Base-by-base conservation (phyloP, 2,113 vertebrate genomes). In the Sinocyclocheilus rhinocerous region DNA sequence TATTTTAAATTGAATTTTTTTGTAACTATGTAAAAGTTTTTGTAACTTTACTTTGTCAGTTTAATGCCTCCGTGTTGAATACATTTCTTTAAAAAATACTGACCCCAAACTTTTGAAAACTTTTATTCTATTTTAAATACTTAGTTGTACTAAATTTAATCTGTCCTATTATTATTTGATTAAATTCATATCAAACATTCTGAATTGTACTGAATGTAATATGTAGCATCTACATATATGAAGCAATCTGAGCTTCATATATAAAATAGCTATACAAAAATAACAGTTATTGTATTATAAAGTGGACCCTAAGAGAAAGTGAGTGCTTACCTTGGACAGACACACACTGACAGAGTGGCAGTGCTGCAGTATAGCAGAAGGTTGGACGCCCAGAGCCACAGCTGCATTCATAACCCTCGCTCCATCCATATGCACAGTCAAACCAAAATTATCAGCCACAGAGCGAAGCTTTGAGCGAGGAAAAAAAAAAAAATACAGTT, bases 321-420 rank as follows among this genome's bases (percentile, higher is more conserved):
- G 16, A 80, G 15, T 72, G 9, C 65, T 3, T 70, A 97, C 97
- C 95, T 97, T 97, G 83, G 97, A 97, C 90, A 98, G 95, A 86
- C 96, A 98, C 80, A 97, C 91, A 26, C 96, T 95, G 70, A 96
- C 94, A 0, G 96, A 96, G 93, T 97, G 92, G 6, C 96, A 96
- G 91, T 95, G 94, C 90, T 93, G 94, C 88, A 96, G 72, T 4
- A 98, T 96, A 78, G 2, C 80, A 36, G 94, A 90, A 0, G 95
- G 95, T 22, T 92, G 16, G 42, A 97, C 88, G 0, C 72, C 88
- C 89, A 93, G 94, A 2, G 95, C 94, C 81, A 96, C 93, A 0
- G 94, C 95, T 0, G 96, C 96, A 0, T 97, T 97, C 95, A 97
- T 92, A 91, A 97, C 72, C 24, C 95, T 89, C 0, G 97, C 96